Evolutionary conservation across 2,113 vertebrate species (phyloP).

Genomic region (Lota lota): DNA sequence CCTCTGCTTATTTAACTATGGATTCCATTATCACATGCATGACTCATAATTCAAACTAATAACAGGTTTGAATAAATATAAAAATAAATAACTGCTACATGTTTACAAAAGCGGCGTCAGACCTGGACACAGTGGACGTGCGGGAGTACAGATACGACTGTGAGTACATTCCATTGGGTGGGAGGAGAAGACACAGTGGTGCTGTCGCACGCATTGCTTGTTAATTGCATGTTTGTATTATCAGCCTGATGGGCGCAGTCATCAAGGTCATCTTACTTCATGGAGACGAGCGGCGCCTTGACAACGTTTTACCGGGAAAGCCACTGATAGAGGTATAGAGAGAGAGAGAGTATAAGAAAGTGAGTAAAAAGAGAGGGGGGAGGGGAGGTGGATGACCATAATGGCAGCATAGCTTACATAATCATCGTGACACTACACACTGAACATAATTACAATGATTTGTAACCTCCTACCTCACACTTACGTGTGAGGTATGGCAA

Average conservation of each 20-base stretch:
- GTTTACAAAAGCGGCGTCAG: conserved; percentile 15
- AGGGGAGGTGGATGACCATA: conserved; percentile 44
- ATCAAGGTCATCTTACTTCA: conserved; percentile 42
- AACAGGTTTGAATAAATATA: too few species aligned
- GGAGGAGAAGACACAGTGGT: conserved; percentile 39
- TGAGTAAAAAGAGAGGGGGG: conserved; percentile 24
- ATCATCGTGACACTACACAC: conserved; percentile 54
- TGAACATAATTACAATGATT: conserved; percentile 73
- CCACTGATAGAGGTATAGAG: conserved; percentile 36
- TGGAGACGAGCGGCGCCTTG: conserved; percentile 26
- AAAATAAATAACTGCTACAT: too few species aligned
- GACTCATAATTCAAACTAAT: too few species aligned
- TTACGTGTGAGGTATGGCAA: conserved; percentile 73
- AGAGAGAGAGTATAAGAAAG: conserved; percentile 25
- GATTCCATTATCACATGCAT: too few species aligned
- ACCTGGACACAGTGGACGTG: conserved; percentile 17
- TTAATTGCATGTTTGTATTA: conserved; percentile 66
- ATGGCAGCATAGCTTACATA: conserved; percentile 59
- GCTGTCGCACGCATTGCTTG: conserved; percentile 43
- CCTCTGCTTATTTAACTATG: too few species aligned
- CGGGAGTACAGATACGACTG: conserved; percentile 33
- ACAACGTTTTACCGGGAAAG: conserved; percentile 26
- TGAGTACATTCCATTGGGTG: conserved; percentile 20
- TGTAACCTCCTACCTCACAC: conserved; percentile 64
- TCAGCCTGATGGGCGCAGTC: conserved; percentile 47